Evolutionary conservation across 2,113 vertebrate genomes (phyloP).

Genomic region (Oreochromis tanganicae): DNA sequence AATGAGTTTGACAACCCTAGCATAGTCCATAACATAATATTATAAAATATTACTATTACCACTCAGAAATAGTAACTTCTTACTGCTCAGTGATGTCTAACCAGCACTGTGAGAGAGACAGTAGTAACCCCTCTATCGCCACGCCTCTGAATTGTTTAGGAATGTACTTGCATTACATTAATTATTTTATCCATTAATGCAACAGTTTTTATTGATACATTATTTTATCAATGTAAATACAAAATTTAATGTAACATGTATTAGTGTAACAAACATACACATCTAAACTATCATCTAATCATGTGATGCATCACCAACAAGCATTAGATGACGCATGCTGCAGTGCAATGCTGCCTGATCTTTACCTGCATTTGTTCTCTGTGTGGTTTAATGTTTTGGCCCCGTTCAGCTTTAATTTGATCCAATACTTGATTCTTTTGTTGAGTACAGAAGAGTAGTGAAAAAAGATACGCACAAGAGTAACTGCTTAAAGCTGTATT

Average conservation of each 20-base stretch:
- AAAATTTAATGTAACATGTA: neutral
- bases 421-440: neutral
- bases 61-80: neutral
- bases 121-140: neutral
- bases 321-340: neutral
- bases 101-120: neutral
- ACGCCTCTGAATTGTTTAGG: neutral
- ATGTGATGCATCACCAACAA: neutral
- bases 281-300: neutral
- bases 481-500: neutral
- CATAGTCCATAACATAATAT: neutral
- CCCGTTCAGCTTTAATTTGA: neutral
- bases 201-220: neutral
- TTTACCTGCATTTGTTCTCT: neutral
- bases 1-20: neutral
- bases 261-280: neutral
- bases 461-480: neutral
- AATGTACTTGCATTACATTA: neutral
- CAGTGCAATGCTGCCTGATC: neutral
- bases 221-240: neutral
- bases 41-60: neutral
- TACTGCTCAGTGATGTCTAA: neutral
- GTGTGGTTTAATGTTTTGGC: neutral
- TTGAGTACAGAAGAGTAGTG: slow-evolving; percentile 19
- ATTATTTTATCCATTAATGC: neutral